Conservation (phyloP, 2,797 vertebrate species). For the Alcedo quadribrachys region DNA sequence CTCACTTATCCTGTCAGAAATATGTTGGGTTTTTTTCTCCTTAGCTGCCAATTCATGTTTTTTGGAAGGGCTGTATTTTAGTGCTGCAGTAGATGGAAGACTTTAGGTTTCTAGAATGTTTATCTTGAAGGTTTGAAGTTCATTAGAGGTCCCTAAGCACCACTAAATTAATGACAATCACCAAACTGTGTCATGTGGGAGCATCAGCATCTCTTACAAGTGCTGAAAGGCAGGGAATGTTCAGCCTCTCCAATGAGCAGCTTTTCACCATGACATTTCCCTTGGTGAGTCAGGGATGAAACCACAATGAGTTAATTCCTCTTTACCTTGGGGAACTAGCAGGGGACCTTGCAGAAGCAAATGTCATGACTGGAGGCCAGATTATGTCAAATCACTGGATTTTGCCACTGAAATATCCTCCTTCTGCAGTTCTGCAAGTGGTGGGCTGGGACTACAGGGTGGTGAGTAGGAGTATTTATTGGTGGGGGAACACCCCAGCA, state of each 20-base stretch:
- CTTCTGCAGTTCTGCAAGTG: background rate
- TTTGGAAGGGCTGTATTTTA: background rate
- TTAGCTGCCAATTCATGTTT: rapidly evolving
- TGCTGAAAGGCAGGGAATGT: background rate
- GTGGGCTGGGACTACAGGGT: background rate
- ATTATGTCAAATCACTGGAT: background rate
- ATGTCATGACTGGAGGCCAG: background rate
- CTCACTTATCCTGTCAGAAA: background rate
- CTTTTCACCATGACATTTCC: background rate
- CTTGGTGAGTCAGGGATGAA: background rate
- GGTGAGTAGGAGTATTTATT: background rate
- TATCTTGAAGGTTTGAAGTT: background rate
- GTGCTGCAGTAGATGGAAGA: background rate
- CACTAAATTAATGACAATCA: background rate
- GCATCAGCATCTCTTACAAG: background rate
- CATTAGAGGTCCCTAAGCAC: background rate
- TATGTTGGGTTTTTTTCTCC: background rate
- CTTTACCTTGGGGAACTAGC: background rate
- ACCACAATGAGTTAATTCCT: background rate
- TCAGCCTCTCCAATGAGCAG: background rate
- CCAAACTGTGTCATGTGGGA: rapidly evolving
- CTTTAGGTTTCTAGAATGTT: background rate
- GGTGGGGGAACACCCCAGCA: background rate
- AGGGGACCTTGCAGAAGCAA: background rate
- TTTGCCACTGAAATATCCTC: background rate